Percentiles rank a stretch among this genome's conserved stretches.
Conservation (phyloP, 2,113 vertebrate species). For the Microcebus tavaratra region DNA sequence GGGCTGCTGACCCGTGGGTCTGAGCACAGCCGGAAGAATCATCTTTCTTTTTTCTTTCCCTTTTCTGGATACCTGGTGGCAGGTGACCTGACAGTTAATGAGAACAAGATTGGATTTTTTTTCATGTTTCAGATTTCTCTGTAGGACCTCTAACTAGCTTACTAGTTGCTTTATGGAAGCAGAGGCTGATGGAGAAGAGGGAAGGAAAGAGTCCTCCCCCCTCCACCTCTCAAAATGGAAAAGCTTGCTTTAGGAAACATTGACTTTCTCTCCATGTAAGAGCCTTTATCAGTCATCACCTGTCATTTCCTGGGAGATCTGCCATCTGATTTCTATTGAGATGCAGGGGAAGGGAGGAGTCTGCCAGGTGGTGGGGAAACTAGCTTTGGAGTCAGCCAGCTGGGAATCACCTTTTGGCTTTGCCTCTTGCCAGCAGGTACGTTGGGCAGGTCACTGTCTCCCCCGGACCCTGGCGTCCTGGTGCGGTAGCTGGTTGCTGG, state of each 20-base stretch:
- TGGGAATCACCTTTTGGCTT: not conserved
- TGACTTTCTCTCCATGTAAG: not conserved
- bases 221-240: not conserved
- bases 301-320: not conserved
- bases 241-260: not conserved
- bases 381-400: not conserved
- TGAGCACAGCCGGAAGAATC: not conserved
- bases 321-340: not conserved
- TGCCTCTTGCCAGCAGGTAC: not conserved
- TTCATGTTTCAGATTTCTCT: not conserved
- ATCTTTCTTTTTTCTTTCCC: not conserved
- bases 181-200: not conserved
- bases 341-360: not conserved
- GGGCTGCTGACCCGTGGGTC: not conserved
- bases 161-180: not conserved
- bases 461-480: not conserved
- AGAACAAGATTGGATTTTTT: not conserved
- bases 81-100: not conserved
- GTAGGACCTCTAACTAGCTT: not conserved
- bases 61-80: not conserved
- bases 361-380: not conserved
- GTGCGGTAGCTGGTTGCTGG: not conserved
- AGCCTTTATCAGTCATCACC: not conserved
- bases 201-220: not conserved
- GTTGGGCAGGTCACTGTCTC: not conserved